Conservation (phyloP, 2,888 invertebrate genomes). For the Cheilosia scutellata region DNA sequence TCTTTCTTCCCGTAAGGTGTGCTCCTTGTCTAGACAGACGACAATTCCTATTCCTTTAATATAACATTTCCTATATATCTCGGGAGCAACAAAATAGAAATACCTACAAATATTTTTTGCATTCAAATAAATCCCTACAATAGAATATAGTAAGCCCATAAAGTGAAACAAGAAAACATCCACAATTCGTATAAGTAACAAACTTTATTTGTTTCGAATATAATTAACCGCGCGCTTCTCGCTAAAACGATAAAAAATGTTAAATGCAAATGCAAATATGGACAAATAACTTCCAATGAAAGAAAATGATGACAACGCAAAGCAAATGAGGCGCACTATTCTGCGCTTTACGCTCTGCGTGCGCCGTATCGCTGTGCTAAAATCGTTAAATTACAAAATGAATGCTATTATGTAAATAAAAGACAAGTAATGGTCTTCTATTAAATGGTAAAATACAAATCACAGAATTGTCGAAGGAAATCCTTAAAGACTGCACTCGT, state of each 20-base stretch:
- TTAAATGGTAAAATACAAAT: slow-evolving; percentile 73
- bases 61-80: too few relatives aligned
- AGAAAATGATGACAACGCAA: slow-evolving; percentile 35
- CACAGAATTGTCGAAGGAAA: slow-evolving; percentile 74
- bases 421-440: slow-evolving; percentile 48
- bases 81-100: too few relatives aligned
- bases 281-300: slow-evolving; percentile 36
- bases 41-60: too few relatives aligned
- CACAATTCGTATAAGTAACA: slow-evolving; percentile 38
- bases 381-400: slow-evolving; percentile 56
- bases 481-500: slow-evolving; percentile 54
- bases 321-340: background rate
- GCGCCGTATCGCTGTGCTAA: slow-evolving; percentile 14
- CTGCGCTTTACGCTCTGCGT: slow-evolving; percentile 3
- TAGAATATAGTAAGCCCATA: too few relatives aligned
- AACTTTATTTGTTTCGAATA: slow-evolving; percentile 49
- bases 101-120: too few relatives aligned
- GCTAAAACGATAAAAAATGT: slow-evolving; percentile 22
- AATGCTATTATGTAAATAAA: slow-evolving; percentile 49
- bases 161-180: background rate
- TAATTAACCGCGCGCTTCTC: slow-evolving; percentile 34
- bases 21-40: too few relatives aligned
- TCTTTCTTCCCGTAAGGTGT: too few relatives aligned
- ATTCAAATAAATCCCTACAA: too few relatives aligned
- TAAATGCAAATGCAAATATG: slow-evolving; percentile 45